Percentiles rank a stretch among this genome's conserved stretches.
These are phyloP conservation scores for Melangyna quadrimaculata DNA, from an alignment of 2,888 invertebrate species.

Conservation along the genomic window DNA sequence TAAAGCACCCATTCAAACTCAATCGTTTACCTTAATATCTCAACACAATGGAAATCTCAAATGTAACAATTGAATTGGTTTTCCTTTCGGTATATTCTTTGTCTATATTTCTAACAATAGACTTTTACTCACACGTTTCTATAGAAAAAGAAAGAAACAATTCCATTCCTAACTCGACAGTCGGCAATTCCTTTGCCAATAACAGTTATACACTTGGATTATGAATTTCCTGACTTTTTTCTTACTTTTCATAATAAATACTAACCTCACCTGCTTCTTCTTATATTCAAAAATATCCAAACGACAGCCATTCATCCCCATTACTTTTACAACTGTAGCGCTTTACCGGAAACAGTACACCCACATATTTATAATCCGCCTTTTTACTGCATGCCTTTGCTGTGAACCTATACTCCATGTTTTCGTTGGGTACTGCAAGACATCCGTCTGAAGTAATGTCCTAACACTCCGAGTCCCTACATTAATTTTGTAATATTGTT, in stretches of 20 bases:
- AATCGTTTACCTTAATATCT: too few relatives aligned
- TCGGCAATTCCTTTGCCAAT: background rate
- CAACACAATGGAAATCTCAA: too few relatives aligned
- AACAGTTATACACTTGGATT: background rate
- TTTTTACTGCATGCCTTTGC: constrained; percentile 13
- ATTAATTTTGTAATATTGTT: too few relatives aligned
- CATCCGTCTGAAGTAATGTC: background rate
- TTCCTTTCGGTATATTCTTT: too few relatives aligned
- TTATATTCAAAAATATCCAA: constrained; percentile 35
- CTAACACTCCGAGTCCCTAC: background rate
- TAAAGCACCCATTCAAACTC: too few relatives aligned
- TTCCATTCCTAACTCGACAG: background rate
- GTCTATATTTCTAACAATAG: background rate
- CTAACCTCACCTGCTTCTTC: constrained; percentile 27
- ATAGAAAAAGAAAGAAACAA: background rate
- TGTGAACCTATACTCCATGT: constrained; percentile 26
- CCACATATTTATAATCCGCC: background rate
- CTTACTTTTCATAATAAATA: constrained; percentile 23
- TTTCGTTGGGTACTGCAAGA: constrained; percentile 33
- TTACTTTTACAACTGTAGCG: constrained; percentile 15
- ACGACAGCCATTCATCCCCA: constrained; percentile 31
- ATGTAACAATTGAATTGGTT: background rate
- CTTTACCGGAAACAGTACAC: constrained; percentile 11
- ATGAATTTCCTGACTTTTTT: constrained; percentile 1
- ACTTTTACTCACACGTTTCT: background rate